phyloP scores from a whole-genome alignment of 2,888 invertebrate genomes.

The Habroteleia sp. region DNA sequence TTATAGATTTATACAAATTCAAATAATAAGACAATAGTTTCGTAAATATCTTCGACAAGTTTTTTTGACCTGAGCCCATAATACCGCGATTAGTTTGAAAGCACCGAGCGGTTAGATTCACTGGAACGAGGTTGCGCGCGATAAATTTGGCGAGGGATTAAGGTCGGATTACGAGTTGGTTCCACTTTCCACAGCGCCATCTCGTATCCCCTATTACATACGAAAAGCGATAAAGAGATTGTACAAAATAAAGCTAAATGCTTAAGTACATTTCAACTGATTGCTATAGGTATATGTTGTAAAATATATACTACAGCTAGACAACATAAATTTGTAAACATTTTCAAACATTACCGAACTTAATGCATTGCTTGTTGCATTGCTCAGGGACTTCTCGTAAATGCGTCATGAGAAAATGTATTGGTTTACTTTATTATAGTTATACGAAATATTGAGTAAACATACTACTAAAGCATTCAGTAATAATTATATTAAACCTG shows the following conservation, averaged over 20 bases:
- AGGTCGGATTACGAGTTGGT: conserved; percentile 60
- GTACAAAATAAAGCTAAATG: conserved; percentile 46
- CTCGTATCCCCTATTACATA: conserved; percentile 49
- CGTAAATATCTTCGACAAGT: conserved; percentile 45
- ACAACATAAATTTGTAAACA: too few relatives aligned
- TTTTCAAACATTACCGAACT: too few relatives aligned
- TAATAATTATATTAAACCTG: too few relatives aligned
- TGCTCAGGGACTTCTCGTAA: too few relatives aligned
- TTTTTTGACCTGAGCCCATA: conserved; percentile 32
- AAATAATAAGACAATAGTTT: conserved; percentile 18
- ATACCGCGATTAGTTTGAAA: conserved; percentile 58
- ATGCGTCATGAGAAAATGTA: too few relatives aligned
- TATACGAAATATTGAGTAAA: too few relatives aligned
- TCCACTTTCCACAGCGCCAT: conserved; percentile 62
- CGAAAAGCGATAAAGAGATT: conserved; percentile 59
- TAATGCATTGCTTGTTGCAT: too few relatives aligned
- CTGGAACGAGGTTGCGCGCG: conserved; percentile 56
- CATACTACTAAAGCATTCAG: too few relatives aligned
- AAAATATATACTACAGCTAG: too few relatives aligned
- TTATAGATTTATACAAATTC: too few relatives aligned
- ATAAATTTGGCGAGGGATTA: conserved; percentile 63
- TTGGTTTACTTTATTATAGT: too few relatives aligned
- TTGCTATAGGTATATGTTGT: too few relatives aligned
- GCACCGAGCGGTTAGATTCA: conserved; percentile 42
- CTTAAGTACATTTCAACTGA: conserved; percentile 38